Conservation (phyloP, 1,140 invertebrate genomes). For the Oppia nitens region DNA sequence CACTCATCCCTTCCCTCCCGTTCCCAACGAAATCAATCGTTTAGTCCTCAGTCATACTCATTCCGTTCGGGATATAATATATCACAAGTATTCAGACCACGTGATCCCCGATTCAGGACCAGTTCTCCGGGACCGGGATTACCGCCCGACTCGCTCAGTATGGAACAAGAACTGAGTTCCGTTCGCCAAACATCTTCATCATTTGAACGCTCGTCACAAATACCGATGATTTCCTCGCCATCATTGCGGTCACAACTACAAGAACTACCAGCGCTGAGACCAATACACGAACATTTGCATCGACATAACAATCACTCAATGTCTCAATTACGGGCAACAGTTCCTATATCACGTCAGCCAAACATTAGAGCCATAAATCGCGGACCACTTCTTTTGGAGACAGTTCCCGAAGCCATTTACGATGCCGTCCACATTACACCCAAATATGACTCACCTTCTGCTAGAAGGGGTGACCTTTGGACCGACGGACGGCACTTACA, state of each 20-base stretch:
- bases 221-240: background rate
- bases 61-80: background rate
- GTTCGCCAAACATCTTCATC: slow-evolving; percentile 58
- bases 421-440: slow-evolving; percentile 1
- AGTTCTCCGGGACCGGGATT: slow-evolving; percentile 38
- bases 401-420: slow-evolving; percentile 13
- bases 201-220: slow-evolving; percentile 38
- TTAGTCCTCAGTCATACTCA: slow-evolving; percentile 15
- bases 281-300: slow-evolving; percentile 47
- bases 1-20: slow-evolving; percentile 25
- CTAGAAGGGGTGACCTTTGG: background rate
- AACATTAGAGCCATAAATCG: background rate
- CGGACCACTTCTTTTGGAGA: slow-evolving; percentile 1
- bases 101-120: slow-evolving; percentile 38
- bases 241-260: slow-evolving; percentile 29
- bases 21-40: slow-evolving; percentile 11
- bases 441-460: background rate
- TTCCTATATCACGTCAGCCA: slow-evolving; percentile 3
- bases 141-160: slow-evolving; percentile 43
- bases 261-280: slow-evolving; percentile 49
- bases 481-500: background rate
- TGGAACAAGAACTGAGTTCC: slow-evolving; percentile 63
- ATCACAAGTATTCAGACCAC: slow-evolving; percentile 24
- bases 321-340: background rate
- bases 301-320: background rate